These are phyloP conservation scores for Dryobates pubescens DNA, from an alignment of 2,797 vertebrate genomes.

Conservation along the genomic window DNA sequence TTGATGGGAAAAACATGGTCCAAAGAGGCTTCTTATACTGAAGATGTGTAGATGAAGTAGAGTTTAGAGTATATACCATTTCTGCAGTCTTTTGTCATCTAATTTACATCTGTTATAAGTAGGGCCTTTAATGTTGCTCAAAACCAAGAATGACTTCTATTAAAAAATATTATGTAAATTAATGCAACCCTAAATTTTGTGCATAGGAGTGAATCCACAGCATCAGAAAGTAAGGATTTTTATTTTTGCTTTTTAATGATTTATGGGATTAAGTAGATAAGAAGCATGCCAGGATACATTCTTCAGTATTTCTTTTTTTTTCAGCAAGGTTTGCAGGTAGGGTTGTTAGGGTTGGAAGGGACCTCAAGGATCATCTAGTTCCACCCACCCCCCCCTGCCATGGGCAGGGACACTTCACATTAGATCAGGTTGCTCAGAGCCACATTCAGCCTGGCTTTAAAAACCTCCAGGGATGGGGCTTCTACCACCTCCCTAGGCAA, in stretches of 20 bases:
- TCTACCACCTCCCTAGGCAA: too few relatives aligned
- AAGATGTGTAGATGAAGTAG: background rate
- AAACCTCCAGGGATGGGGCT: too few relatives aligned
- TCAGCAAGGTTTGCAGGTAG: background rate
- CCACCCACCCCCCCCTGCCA: too few relatives aligned
- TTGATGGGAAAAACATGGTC: background rate
- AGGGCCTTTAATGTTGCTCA: background rate
- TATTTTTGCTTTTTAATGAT: background rate
- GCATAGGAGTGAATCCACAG: background rate
- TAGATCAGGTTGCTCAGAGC: too few relatives aligned
- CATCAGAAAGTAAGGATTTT: background rate
- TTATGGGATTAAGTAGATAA: background rate
- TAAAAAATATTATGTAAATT: background rate
- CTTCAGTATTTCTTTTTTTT: background rate
- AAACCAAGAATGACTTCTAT: background rate
- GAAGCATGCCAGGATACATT: fast-evolving
- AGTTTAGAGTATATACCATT: background rate
- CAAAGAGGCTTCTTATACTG: background rate
- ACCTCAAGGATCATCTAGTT: too few relatives aligned
- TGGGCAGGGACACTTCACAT: too few relatives aligned
- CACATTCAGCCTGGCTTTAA: too few relatives aligned
- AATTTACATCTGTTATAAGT: background rate
- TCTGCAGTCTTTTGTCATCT: background rate
- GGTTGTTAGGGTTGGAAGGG: too few relatives aligned
- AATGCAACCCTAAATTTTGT: background rate